Conservation (phyloP, 1,140 invertebrate species). For the Mesaphorura yosii region DNA sequence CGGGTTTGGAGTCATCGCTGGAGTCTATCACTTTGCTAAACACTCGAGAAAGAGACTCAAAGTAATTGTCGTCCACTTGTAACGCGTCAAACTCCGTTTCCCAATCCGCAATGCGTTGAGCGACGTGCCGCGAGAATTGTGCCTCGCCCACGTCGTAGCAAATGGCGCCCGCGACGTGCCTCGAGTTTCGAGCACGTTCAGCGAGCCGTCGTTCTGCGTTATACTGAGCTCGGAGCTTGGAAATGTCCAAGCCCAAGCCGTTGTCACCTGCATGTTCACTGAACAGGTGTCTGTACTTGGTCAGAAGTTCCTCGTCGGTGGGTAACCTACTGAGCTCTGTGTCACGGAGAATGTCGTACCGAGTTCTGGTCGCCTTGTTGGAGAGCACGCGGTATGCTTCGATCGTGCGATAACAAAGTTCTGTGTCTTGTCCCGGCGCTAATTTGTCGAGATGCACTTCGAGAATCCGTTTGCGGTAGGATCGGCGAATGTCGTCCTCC, state of each 20-base stretch:
- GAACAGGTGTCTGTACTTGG: too few species aligned
- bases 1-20: neutral
- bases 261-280: too few species aligned
- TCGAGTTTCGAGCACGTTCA: too few species aligned
- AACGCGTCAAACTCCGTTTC: constrained; percentile 12
- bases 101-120: constrained; percentile 12
- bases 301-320: neutral
- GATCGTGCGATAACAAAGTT: constrained; percentile 22
- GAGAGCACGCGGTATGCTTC: constrained; percentile 23
- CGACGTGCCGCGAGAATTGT: constrained; percentile 6
- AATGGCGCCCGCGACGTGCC: constrained; percentile 18
- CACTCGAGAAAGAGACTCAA: constrained; percentile 9
- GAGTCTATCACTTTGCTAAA: constrained; percentile 7
- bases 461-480: constrained; percentile 19
- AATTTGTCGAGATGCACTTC: constrained; percentile 22
- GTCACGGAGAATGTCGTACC: constrained; percentile 18
- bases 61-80: constrained; percentile 18
- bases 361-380: constrained; percentile 5
- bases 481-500: constrained; percentile 11
- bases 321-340: neutral
- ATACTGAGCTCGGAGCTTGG: too few species aligned
- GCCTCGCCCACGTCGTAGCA: constrained; percentile 20
- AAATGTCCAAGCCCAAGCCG: too few species aligned
- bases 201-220: too few species aligned
- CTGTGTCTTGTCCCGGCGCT: constrained; percentile 5